Evolutionary conservation across 1,140 invertebrate species (phyloP), one percentile per base, ranked within the genome.

Genomic region (Stegodyphus dumicola): DNA sequence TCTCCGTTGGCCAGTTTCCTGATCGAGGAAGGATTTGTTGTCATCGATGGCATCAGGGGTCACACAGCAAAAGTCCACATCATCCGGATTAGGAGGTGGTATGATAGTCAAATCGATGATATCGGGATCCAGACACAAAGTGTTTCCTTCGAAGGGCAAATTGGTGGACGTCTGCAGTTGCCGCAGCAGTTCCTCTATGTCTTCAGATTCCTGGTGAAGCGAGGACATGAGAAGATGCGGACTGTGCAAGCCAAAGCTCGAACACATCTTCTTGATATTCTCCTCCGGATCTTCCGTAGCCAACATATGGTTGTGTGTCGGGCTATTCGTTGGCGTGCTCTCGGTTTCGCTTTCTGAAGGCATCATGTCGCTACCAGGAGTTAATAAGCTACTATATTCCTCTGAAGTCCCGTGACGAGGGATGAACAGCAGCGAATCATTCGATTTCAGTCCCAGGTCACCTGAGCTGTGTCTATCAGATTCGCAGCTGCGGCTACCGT

Each of bases 41-140:
- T 75, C 67, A 89, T 96, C 95, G 13, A 13, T 60, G 51, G 67
- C 67, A 89, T 96, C 95, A 10, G 95, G 94, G 7, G 95, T 95
- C 88, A 94, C 93, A 17, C 77, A 80, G n/a, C 77, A 80, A 18
- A 80, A 80, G 49, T 83, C 80, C 5, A 74, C 80, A 17, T 85
- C 81, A 48, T 76, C 73, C 11, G 73, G 65, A 6, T 73, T 67
- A 6, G 81, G 95, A 9, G 96, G 95, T 74, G 95, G 96, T 89
- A 97, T 93, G 89, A 96, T 92, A 65, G 95, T 96, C 90, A 97
- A 92, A 92, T 97, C 96, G 89, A 97, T 97, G 88, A 97, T 94
- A 92, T 97, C 96, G 51, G 95, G 94, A 90, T 97, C 96, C 86
- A 95, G 93, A 89, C 94, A 94, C 48, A 93, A 91, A 60, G 92